phyloP scores from a whole-genome alignment of 2,888 invertebrate genomes.

The Agelastica alni region DNA sequence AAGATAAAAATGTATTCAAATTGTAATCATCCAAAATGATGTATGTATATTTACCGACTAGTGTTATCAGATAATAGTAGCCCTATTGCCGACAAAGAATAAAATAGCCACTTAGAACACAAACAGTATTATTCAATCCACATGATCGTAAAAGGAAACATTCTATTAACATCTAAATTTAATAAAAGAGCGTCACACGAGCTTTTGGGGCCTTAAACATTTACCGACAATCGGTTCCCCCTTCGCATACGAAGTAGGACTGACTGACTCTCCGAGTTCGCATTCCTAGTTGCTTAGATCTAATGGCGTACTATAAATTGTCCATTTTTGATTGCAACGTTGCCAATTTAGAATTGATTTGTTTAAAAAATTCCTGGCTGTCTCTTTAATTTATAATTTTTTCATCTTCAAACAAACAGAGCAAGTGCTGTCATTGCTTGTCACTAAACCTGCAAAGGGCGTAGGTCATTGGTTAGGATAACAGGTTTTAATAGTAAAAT shows the following conservation, averaged over 20 bases:
- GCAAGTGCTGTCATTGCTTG: too few species aligned
- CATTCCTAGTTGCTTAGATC: conserved; percentile 13
- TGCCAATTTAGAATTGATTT: background rate
- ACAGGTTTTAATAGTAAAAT: too few species aligned
- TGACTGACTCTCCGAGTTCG: conserved; percentile 19
- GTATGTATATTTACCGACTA: conserved; percentile 34
- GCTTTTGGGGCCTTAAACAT: conserved; percentile 24
- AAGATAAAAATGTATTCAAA: too few species aligned
- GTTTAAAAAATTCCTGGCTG: too few species aligned
- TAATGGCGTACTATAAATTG: conserved; percentile 31
- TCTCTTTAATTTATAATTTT: too few species aligned
- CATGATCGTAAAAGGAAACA: conserved; percentile 35
- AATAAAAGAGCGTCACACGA: conserved; percentile 26
- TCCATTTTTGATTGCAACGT: background rate
- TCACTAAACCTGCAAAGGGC: too few species aligned
- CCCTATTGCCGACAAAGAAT: conserved; percentile 30
- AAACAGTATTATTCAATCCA: conserved; percentile 40
- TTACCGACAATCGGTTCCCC: conserved; percentile 28
- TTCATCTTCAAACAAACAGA: too few species aligned
- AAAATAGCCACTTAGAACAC: conserved; percentile 34
- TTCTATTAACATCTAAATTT: conserved; percentile 34
- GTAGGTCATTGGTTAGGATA: too few species aligned
- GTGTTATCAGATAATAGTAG: conserved; percentile 8
- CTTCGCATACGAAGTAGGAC: conserved; percentile 33
- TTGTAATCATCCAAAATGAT: too few species aligned